Conservation (phyloP, 2,113 vertebrate genomes). For the Caretta caretta region DNA sequence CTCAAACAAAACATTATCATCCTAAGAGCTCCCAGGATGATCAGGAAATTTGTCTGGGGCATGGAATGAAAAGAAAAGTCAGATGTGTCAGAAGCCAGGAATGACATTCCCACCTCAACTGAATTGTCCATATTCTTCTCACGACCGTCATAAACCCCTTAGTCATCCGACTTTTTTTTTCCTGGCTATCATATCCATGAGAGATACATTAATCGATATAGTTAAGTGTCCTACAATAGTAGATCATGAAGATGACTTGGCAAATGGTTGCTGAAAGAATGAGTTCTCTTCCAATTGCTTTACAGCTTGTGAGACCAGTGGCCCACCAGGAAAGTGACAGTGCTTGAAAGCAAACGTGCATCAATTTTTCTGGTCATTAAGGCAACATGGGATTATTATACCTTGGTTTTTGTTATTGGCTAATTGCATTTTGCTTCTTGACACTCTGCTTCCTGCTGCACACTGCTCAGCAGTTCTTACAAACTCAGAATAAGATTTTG, state of each 20-base stretch:
- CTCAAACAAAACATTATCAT: not conserved
- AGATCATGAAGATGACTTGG: not conserved
- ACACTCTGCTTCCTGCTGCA: constrained; percentile 47
- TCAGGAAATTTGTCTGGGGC: not conserved
- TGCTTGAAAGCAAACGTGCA: not conserved
- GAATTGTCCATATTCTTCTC: not conserved
- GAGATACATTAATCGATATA: not conserved
- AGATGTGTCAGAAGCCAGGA: not conserved
- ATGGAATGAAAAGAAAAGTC: not conserved
- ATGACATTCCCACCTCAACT: not conserved
- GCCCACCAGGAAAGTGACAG: not conserved
- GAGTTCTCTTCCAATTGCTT: not conserved
- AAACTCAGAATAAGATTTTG: not conserved
- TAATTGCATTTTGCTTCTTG: constrained; percentile 17
- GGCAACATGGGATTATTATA: not conserved
- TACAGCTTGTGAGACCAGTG: not conserved
- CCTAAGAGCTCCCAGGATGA: not conserved
- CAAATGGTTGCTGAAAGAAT: not conserved
- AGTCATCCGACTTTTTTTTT: not conserved
- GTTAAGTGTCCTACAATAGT: not conserved
- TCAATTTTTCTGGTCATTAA: not conserved
- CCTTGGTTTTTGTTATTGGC: not conserved
- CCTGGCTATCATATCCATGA: not conserved
- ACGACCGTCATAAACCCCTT: not conserved
- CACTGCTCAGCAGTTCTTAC: not conserved